Base-by-base conservation (phyloP, 2,888 invertebrate species). In the Drosophila nr. fundita region DNA sequence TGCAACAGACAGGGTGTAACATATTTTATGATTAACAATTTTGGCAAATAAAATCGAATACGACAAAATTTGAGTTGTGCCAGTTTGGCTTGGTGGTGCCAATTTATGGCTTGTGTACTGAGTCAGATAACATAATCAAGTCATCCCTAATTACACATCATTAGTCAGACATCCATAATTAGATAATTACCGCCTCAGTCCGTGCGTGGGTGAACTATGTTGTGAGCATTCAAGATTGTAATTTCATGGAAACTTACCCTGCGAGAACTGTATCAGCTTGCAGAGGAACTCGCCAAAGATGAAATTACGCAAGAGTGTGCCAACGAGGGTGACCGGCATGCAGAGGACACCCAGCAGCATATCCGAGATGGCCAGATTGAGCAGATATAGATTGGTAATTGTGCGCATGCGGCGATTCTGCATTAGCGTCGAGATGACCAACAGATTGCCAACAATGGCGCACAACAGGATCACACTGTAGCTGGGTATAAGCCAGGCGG, bases 351-450 rank as follows among this genome's bases (percentile, higher is more conserved):
- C 95, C 55, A 96, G 93, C 69, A 96, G 93, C 52, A 96, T 94
- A 91, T 96, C 96, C 54, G 96, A 95, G 53, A 96, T 94, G 55
- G 95, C 95, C 94, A 96, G 93, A 92, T 96, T 97, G 49, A 97
- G 93, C 57, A 97, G 93, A 90, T 96, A 97, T 1, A 97, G 95
- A 82, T 97, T 96, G 10, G 96, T 96, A 30, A 96, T 96, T 0
- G 96, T 96, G 81, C 97, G 94, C 97, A 97, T 97, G 73, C 96
- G 93, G 79, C 96, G 95, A 91, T 97, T 96, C 83, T 95, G 95
- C 0, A 96, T 94, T 27, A 97, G 93, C 0, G 96, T 97, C 32
- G 96, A 94, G 70, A 97, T 95, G 45, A 98, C 97, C 81, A 97
- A 93, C 32, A 95, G 95, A 92, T 98, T 98, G 0, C 97, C 97